phyloP scores from a whole-genome alignment of 2,113 vertebrate species.

The Indicator indicator region DNA sequence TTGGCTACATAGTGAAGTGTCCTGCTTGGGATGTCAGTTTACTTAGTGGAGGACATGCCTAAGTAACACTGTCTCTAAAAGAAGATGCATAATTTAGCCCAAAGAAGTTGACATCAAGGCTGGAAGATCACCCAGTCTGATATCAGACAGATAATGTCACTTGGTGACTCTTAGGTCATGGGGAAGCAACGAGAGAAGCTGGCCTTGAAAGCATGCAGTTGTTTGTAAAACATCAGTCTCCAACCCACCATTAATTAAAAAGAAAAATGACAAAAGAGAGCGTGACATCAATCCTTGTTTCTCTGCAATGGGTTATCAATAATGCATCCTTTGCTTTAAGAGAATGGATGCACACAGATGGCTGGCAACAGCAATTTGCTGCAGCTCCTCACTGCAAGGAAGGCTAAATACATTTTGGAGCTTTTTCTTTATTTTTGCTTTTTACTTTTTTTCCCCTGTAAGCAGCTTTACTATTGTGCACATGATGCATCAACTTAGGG shows the following conservation, averaged over 20 bases:
- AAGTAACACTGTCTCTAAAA: not conserved
- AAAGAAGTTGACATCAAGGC: not conserved
- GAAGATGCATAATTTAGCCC: not conserved
- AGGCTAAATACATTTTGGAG: not conserved
- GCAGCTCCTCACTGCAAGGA: not conserved
- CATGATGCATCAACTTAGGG: not conserved
- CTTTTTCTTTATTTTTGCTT: too few relatives aligned
- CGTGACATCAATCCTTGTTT: constrained; percentile 15
- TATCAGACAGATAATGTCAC: not conserved
- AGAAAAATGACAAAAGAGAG: constrained; percentile 32
- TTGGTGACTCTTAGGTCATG: not conserved
- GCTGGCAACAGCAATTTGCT: constrained; percentile 18
- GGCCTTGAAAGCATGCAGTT: not conserved
- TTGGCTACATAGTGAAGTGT: not conserved
- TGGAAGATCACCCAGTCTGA: not conserved
- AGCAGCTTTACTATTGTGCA: not conserved
- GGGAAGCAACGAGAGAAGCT: not conserved
- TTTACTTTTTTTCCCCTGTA: not conserved
- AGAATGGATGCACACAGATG: constrained; percentile 23
- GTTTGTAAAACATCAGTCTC: not conserved
- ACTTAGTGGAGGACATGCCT: not conserved
- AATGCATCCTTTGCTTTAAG: constrained; percentile 37
- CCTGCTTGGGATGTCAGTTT: not conserved
- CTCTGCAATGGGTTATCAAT: constrained; percentile 38
- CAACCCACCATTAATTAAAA: constrained; percentile 26